phyloP scores from a whole-genome alignment of 2,888 invertebrate species.

The Tetramorium bicarinatum region DNA sequence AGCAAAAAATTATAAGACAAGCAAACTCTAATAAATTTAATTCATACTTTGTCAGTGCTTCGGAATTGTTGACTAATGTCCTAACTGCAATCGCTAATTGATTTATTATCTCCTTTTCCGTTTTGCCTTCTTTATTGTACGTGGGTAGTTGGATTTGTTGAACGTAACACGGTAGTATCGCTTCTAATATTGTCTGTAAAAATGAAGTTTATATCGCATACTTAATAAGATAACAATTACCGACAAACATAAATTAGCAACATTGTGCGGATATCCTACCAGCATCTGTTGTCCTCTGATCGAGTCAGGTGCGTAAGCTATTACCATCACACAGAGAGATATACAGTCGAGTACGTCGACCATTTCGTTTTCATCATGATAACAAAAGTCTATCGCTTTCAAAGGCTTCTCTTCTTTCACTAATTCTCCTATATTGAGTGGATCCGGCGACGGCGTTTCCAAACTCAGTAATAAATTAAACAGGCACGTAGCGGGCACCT shows the following conservation, averaged over 20 bases:
- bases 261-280: constrained; percentile 87
- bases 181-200: constrained; percentile 96
- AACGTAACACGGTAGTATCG: constrained; percentile 97
- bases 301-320: constrained; percentile 99
- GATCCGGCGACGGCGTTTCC: constrained; percentile 97
- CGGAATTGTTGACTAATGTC: constrained; percentile 98
- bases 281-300: constrained; percentile 96
- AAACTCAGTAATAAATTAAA: constrained; percentile 96
- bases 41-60: constrained; percentile 95
- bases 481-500: constrained; percentile 96
- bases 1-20: neutral
- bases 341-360: constrained; percentile 98
- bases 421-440: constrained; percentile 96
- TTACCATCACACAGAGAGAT: constrained; percentile 99
- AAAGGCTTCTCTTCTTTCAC: constrained; percentile 97
- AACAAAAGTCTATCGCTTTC: constrained; percentile 99
- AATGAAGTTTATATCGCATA: neutral
- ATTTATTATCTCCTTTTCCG: constrained; percentile 96
- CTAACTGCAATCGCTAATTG: constrained; percentile 97
- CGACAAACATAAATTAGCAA: neutral
- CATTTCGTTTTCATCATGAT: constrained; percentile 99
- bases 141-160: constrained; percentile 96
- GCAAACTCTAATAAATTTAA: constrained; percentile 12
- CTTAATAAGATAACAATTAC: neutral
- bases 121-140: constrained; percentile 96